Evolutionary conservation across 2,797 vertebrate species (phyloP).

Genomic region (Pseudochromis fuscus): DNA sequence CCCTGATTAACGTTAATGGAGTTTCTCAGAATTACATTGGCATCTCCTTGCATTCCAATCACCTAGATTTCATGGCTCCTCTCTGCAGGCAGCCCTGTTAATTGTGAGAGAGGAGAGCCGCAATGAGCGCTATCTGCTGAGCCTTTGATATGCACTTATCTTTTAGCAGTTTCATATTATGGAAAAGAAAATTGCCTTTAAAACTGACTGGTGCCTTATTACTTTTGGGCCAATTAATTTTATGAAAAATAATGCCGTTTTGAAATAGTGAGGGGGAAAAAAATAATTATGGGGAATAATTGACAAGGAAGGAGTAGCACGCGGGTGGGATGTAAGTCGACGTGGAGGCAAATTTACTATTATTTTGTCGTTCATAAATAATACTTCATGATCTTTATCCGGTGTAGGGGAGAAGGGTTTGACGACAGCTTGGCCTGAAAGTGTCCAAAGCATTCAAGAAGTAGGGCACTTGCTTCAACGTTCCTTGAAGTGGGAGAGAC

Average conservation of each 20-base stretch:
- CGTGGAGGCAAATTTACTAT: conserved; percentile 37
- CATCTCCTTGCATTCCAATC: conserved; percentile 76
- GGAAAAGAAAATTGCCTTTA: conserved; percentile 78
- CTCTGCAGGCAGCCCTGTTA: conserved; percentile 73
- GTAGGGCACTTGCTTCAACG: conserved; percentile 74
- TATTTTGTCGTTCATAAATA: conserved; percentile 42
- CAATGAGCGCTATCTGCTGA: conserved; percentile 74
- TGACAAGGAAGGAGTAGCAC: conserved; percentile 62
- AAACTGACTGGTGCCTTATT: conserved; percentile 75
- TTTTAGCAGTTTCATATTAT: conserved; percentile 75
- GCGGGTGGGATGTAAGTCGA: conserved; percentile 33
- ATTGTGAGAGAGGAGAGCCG: conserved; percentile 67
- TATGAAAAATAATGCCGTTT: conserved; percentile 73
- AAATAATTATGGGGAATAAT: conserved; percentile 75
- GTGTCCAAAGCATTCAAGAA: conserved; percentile 77
- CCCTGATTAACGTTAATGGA: conserved; percentile 78
- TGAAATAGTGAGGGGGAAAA: conserved; percentile 45
- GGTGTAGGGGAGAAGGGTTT: conserved; percentile 11
- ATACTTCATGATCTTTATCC: conserved; percentile 27
- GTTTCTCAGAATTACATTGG: conserved; percentile 68
- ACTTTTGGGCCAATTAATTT: conserved; percentile 80
- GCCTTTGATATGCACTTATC: conserved; percentile 82
- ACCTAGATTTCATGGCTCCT: conserved; percentile 73
- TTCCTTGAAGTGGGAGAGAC: conserved; percentile 78
- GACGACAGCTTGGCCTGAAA: conserved; percentile 72